Base-by-base conservation (phyloP, 37 sponge, comb jelly and placozoan genomes). In the Lycopodina hypogea region DNA sequence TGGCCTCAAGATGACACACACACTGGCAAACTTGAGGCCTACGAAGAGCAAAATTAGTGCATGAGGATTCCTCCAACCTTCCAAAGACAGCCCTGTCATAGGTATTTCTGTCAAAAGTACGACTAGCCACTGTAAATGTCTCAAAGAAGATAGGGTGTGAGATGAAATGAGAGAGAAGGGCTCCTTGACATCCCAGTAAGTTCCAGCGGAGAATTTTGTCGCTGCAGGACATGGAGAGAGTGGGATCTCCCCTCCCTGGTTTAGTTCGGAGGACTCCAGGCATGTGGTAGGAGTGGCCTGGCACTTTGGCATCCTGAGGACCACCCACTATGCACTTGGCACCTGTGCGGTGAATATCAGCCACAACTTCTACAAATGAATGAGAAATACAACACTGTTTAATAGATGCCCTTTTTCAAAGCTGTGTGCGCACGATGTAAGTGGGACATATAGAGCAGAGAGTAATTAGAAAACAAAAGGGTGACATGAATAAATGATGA, bases 171-270 rank as follows among this genome's bases (percentile, higher is more conserved):
- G 79, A 41, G 18, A 90, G 86, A 9, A 90, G 78, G 18, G 91
- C 95, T 69, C 95, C 95, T 74, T 94, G 95, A 37, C 75, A 78
- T 0, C 95, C 95, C 2, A 94, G 51, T 52, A 90, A 70, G 68
- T 87, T 94, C 95, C 95, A 94, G 14, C 88, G 82, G 58, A 90
- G 38, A 63, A 94, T 79, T 74, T 94, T 94, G 64, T 94, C 95
- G 71, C 92, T 90, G 76, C 95, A 94, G 3, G 91, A 87, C 88
- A 90, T 90, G 76, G 81, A 80, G 35, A 73, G 63, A 30, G 95
- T 94, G 22, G 91, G 95, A 38, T 94, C 82, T 24, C 95, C 95
- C 29, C 91, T 80, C 2, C 95, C 95, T 29, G 95, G 95, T 42
- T 94, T 94, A 30, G 91, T 87, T 8, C 95, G 82, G 40, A 87